Percentiles rank a stretch among this genome's conserved stretches.
These are phyloP conservation scores for Linhomoeus sp. DNA, from an alignment of 2,888 invertebrate genomes.

Conservation along the genomic window DNA sequence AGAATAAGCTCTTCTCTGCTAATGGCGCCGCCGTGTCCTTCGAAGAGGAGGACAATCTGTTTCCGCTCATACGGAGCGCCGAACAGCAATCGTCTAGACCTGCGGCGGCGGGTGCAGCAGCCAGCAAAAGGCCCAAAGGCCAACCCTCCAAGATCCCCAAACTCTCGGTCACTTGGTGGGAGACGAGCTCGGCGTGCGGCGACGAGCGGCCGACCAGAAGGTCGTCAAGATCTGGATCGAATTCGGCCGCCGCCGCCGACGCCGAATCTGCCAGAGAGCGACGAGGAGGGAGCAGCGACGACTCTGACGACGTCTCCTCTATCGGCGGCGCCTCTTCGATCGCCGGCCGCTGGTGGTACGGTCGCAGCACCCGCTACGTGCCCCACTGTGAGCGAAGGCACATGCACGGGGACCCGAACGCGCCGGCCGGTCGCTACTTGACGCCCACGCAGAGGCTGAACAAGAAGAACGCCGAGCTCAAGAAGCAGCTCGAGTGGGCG, in stretches of 20 bases:
- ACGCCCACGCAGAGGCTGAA: constrained; percentile 7
- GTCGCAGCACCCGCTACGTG: constrained; percentile 18
- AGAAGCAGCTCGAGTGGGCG: neutral
- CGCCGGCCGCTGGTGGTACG: too few relatives aligned
- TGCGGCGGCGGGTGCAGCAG: neutral
- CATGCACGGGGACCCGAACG: constrained; percentile 16
- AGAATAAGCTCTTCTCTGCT: too few relatives aligned
- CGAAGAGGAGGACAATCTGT: too few relatives aligned
- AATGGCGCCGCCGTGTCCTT: neutral
- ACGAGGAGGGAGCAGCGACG: too few relatives aligned
- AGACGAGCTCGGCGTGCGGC: constrained; percentile 23
- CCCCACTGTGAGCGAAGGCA: constrained; percentile 21
- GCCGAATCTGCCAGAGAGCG: too few relatives aligned
- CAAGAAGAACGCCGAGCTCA: neutral
- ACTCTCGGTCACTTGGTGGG: constrained; percentile 27
- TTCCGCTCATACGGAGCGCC: neutral
- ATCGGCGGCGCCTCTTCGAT: too few relatives aligned
- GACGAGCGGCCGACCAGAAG: constrained; percentile 16
- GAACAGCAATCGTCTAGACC: neutral
- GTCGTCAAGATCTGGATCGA: too few relatives aligned
- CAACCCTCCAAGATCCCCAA: constrained; percentile 21
- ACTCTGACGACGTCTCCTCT: too few relatives aligned
- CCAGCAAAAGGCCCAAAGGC: constrained; percentile 7
- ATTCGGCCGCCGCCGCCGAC: too few relatives aligned
- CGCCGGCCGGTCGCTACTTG: constrained; percentile 16